Evolutionary conservation across 2,888 invertebrate genomes (phyloP), one percentile per base, ranked within the genome.

Genomic region (Hedya salicella): DNA sequence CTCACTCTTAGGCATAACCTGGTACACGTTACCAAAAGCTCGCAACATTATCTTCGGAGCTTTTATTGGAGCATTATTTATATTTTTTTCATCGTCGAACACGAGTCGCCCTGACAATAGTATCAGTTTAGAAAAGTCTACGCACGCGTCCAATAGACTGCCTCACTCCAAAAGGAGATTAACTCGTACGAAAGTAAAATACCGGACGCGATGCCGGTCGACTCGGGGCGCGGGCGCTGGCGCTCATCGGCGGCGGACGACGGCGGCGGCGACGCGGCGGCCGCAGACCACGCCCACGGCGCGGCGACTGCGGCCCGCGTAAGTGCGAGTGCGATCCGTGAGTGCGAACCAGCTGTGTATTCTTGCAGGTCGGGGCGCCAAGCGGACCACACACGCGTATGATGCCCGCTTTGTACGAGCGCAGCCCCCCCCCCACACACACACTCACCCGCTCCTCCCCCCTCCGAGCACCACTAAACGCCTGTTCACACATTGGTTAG

Each of bases 221-320:
- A 9, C 9, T 36, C 1, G 2, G 54, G 63, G 21, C 50, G 56
- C 54, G 46, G 52, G 63, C 67, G 63, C 62, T 49, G 62, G 46
- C 46, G 68, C 50, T 61, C 30, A 25, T 44, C 60, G 21, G 21
- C 14, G 44, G 21, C n/a, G 36, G 49, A 14, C 39, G 39, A 39
- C 42, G 46, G n/a, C 46, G 50, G 52, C 61, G 61, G 54, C 66
- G 52, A 21, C 42, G 66, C 68, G 65, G 17, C 57, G 60, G 40
- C 50, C 61, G 53, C n/a, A n/a, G n/a, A n/a, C n/a, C n/a, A 25
- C 59, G 49, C 25, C 57, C 16, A 13, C 50, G 63, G 16, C 36
- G 39, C 48, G 42, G 30, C 25, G 65, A 49, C 53, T 42, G 49
- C 59, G 42, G 59, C 39, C 30, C 62, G 59, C 42, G 62, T 57